Base-by-base conservation (phyloP, 2,113 vertebrate genomes). In the Cyanoramphus novaezelandiae region DNA sequence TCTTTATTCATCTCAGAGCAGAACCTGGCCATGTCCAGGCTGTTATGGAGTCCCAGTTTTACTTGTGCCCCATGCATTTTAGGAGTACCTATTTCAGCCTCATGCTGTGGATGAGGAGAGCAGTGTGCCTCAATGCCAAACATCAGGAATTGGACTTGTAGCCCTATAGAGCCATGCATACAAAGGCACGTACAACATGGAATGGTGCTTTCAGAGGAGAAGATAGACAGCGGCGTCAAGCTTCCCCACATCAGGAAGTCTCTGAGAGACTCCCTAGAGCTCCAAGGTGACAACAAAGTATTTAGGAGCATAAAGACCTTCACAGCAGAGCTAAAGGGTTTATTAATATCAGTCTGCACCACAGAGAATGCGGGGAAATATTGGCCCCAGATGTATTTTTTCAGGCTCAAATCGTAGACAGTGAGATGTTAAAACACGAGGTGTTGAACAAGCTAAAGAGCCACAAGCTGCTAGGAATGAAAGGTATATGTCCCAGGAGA, bases 341-440 rank as follows among this genome's bases (percentile, higher is more conserved):
- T 94, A 85, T 92, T 86, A 82, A 37, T 84, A 82, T 93, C 72
- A 93, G 37, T 81, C 77, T 95, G 49, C 65, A 72, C 52, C 44
- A 86, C 52, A 63, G 28, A 94, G 86, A 75, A 96, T 89, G 69
- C 77, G 82, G 88, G 82, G 69, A 90, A 95, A 65, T 84, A 84
- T 19, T 95, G 83, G 86, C 88, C 91, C 52, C 74, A 92, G 53
- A 76, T 46, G 29, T 95, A 93, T 93, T 95, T 97, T 96, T 93
- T 91, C 93, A 96, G 82, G 83, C 88, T 86, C 62, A 68, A 65
- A 77, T 85, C 0, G 0, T 87, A 82, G 93, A 82, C 65, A 72
- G 33, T 59, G 60, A 95, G 86, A 93, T 92, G 85, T 71, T 96
- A 94, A 96, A 96, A 74, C 79, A 81, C 33, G 82, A 96, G 69